A percentile compares a stretch with the other conserved stretches of the same genome.
Conservation (phyloP, 2,888 invertebrate genomes). For the Schizotus pectinicornis region DNA sequence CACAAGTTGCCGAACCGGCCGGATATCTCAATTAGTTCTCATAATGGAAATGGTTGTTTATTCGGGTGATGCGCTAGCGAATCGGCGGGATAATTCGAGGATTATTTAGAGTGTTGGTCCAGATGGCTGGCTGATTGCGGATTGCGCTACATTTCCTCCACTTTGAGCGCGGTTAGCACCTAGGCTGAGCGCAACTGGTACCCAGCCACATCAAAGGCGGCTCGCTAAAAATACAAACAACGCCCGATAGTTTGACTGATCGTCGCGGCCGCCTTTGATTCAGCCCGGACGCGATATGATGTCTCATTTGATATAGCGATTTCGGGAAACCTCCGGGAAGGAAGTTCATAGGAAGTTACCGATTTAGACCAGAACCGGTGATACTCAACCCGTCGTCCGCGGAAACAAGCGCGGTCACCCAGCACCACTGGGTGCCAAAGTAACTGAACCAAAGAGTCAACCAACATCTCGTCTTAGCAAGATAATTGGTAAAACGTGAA, state of each 20-base stretch:
- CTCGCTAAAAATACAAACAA: slow-evolving; percentile 55
- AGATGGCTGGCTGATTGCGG: slow-evolving; percentile 37
- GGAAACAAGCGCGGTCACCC: no score
- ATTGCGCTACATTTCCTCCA: slow-evolving; percentile 55
- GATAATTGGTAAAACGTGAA: no score
- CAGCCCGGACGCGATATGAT: slow-evolving; percentile 50
- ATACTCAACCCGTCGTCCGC: no score
- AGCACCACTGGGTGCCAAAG: no score
- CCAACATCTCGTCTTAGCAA: no score
- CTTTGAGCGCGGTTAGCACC: slow-evolving; percentile 56
- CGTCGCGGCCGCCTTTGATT: slow-evolving; percentile 51
- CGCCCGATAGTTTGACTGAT: slow-evolving; percentile 47
- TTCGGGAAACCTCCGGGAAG: slow-evolving; percentile 34
- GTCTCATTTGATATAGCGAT: slow-evolving; percentile 48
- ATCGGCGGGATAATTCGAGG: slow-evolving; percentile 24
- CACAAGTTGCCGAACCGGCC: slow-evolving; percentile 1
- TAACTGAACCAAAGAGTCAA: no score
- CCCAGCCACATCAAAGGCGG: slow-evolving; percentile 55
- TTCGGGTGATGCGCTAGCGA: slow-evolving; percentile 15
- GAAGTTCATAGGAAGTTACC: slow-evolving; percentile 18
- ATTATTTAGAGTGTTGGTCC: slow-evolving; percentile 32
- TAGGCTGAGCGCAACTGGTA: slow-evolving; percentile 55
- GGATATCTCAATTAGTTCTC: slow-evolving; percentile 24
- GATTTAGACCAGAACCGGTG: neutral
- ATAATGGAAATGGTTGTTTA: slow-evolving; percentile 15